A percentile compares a stretch with the other conserved stretches of the same genome.
Conservation (phyloP, 2,113 vertebrate genomes). For the Circaetus cinerascens region DNA sequence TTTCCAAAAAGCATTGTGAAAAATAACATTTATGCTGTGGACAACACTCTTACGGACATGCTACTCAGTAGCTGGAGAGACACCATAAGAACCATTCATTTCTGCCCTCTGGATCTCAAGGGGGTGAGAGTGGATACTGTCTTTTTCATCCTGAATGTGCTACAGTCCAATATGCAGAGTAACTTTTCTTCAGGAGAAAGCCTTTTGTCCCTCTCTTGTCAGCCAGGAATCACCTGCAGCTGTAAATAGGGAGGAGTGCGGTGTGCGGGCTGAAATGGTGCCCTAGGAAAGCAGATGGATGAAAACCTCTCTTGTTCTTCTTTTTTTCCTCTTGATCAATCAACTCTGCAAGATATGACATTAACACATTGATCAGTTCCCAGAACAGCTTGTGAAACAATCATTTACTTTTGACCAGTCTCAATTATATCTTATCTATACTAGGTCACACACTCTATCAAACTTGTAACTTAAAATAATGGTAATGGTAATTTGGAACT, state of each 20-base stretch:
- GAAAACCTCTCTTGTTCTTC: not conserved
- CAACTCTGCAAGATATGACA: not conserved
- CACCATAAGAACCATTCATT: not conserved
- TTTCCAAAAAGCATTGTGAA: not conserved
- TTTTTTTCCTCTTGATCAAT: not conserved
- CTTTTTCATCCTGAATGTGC: not conserved
- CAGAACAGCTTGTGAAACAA: not conserved
- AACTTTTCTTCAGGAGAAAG: not conserved
- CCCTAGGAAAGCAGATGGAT: not conserved
- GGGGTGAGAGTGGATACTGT: not conserved
- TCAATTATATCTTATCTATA: not conserved
- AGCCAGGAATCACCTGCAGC: not conserved
- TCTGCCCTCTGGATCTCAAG: not conserved
- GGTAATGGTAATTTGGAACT: not conserved
- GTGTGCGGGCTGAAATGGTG: not conserved
- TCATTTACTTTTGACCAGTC: not conserved
- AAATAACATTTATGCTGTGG: not conserved
- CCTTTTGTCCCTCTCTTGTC: not conserved
- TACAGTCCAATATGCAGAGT: not conserved
- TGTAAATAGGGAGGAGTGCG: not conserved
- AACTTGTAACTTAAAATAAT: conserved; percentile 1
- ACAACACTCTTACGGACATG: not conserved
- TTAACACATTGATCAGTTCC: not conserved
- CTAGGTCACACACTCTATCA: not conserved
- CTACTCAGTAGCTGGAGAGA: not conserved